Evolutionary conservation across 2,797 vertebrate species (phyloP).

Genomic region (Corythornis leucogaster): DNA sequence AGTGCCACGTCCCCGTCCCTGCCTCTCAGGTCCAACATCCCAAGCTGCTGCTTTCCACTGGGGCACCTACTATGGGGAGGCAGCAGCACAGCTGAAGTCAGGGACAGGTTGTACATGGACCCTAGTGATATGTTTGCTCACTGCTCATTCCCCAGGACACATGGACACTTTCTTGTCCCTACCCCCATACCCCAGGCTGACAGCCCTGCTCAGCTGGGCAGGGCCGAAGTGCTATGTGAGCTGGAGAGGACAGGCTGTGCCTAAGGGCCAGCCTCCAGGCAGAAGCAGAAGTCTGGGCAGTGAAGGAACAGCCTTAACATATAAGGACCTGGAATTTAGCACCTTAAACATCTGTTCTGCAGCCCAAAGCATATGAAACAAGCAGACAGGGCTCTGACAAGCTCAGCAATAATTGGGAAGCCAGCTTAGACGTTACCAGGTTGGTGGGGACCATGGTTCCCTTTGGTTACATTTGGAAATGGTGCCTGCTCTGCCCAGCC

Average conservation of each 20-base stretch:
- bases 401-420: slow-evolving; percentile 12
- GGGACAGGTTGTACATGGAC: not conserved
- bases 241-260: not conserved
- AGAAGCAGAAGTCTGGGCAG: not conserved
- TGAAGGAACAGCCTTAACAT: not conserved
- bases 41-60: not conserved
- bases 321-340: slow-evolving; percentile 36
- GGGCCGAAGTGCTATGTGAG: not conserved
- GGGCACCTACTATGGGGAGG: not conserved
- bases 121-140: not conserved
- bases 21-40: not conserved
- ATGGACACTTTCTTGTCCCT: accelerated
- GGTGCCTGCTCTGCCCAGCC: slow-evolving; percentile 7
- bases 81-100: not conserved
- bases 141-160: not conserved
- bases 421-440: not conserved
- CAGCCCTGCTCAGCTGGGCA: not conserved
- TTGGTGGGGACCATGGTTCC: not conserved
- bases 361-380: not conserved
- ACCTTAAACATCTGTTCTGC: slow-evolving; percentile 42
- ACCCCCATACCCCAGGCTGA: not conserved
- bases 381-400: not conserved
- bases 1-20: not conserved
- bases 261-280: not conserved
- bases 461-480: slow-evolving; percentile 10